Base-by-base conservation (phyloP, 2,888 invertebrate species). In the Trissolcus japonicus region DNA sequence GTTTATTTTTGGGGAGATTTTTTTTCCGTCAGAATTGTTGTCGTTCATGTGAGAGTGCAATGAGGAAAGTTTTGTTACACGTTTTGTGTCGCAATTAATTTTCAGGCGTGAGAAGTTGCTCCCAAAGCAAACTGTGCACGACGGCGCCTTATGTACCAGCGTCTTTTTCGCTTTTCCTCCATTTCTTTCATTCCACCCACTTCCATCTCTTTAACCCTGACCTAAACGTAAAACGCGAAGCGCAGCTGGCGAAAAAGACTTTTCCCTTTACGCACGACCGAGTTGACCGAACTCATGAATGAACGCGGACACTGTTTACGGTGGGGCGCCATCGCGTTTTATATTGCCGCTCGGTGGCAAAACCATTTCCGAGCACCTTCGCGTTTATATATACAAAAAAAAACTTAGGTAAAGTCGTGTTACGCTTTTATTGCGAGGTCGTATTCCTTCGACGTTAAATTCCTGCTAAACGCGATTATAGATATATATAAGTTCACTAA, bases 261-360 rank as follows among this genome's bases (percentile, higher is more conserved):
- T 85, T 86, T 85, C 83, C 85, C 82, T 84, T 82, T 84, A 84
- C 85, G 85, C 84, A 85, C 86, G 84, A 79, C 63, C 78, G 80
- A 84, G 83, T 83, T 83, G 84, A 82, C 84, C 85, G 82, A 85
- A 84, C 84, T 85, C 83, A 82, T 85, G 85, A 85, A 85, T 86
- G 85, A 83, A 85, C 83, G 81, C 82, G 80, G 82, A 82, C 82
- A 82, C 83, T 84, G 83, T 85, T 85, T 84, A 85, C 82, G 82
- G 82, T 80, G 80, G 69, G 80, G 82, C 17, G 72, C 59, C 82
- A 82, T 76, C 80, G 80, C 73, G 79, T 71, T 66, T 79, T 78
- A 80, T 80, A 79, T 78, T 79, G 76, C 61, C 59, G 61, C 53
- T 62, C 48, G 29, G 62, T 61, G 57, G 62, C 62, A 57, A 67